Evolutionary conservation across 2,797 vertebrate genomes (phyloP).

Genomic region (Jordanella pulchra): DNA sequence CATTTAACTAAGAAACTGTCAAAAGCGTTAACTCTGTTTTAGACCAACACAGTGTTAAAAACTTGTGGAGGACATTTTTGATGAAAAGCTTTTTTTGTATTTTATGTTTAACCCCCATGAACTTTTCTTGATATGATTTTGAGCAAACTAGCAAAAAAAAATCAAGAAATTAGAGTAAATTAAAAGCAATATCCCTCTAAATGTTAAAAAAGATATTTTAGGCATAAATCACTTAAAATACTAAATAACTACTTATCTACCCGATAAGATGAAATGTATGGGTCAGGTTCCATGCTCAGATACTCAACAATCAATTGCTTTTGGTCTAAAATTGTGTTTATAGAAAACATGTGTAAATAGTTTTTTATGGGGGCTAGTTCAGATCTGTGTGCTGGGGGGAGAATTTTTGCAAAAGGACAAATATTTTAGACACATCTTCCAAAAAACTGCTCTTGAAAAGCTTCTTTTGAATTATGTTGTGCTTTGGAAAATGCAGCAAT

Average conservation of each 20-base stretch:
- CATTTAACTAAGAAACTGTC: not conserved
- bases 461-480: not conserved
- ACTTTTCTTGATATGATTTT: not conserved
- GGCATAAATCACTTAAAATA: not conserved
- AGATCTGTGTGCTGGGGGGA: constrained; percentile 11
- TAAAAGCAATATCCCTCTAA: not conserved
- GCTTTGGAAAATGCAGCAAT: not conserved
- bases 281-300: not conserved
- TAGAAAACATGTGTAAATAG: not conserved
- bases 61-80: not conserved
- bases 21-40: not conserved
- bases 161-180: not conserved
- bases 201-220: not conserved
- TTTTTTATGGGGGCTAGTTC: not conserved
- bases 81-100: not conserved
- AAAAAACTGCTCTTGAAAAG: constrained; percentile 5
- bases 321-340: constrained; percentile 20
- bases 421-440: constrained; percentile 8
- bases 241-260: not conserved
- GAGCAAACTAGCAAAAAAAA: not conserved
- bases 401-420: constrained; percentile 13
- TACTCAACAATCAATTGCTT: not conserved
- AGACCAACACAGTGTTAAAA: not conserved
- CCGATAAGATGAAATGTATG: not conserved
- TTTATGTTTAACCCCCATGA: not conserved